Conservation (phyloP, 2,888 invertebrate species). For the Mythimna pallens region DNA sequence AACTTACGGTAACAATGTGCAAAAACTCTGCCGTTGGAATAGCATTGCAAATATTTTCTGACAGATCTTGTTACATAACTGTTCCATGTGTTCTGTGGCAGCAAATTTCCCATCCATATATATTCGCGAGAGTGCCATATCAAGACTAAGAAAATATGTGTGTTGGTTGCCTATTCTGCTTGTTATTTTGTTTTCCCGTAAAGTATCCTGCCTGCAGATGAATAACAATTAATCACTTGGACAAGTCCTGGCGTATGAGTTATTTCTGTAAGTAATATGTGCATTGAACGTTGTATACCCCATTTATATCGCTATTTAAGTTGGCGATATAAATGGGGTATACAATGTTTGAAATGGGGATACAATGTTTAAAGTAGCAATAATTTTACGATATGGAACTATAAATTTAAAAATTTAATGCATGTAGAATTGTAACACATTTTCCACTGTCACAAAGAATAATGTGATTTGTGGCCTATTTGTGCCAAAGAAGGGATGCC, state of each 20-base stretch:
- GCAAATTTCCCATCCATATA: conserved; percentile 1
- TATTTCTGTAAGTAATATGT: background rate
- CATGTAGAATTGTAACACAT: conserved; percentile 32
- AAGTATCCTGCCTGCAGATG: background rate
- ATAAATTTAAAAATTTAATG: conserved; percentile 22
- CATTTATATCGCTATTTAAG: too few species aligned
- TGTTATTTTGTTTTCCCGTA: conserved; percentile 12
- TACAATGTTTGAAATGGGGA: background rate
- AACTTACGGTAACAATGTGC: background rate
- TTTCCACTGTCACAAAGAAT: conserved; percentile 52
- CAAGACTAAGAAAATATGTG: conserved; percentile 19
- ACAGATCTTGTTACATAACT: conserved; percentile 18
- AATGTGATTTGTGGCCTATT: conserved; percentile 61
- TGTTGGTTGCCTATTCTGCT: background rate
- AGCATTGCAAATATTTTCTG: background rate
- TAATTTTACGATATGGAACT: conserved; percentile 14
- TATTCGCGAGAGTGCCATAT: conserved; percentile 5
- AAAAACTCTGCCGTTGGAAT: conserved; percentile 4
- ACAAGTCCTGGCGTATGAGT: background rate
- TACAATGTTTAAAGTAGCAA: conserved; percentile 7
- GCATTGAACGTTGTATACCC: too few species aligned
- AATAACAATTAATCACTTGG: background rate
- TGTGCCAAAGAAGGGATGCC: conserved; percentile 68
- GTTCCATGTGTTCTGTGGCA: background rate
- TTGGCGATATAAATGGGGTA: background rate